phyloP scores from a whole-genome alignment of 1,140 invertebrate species.

The Anthonomus grandis region DNA sequence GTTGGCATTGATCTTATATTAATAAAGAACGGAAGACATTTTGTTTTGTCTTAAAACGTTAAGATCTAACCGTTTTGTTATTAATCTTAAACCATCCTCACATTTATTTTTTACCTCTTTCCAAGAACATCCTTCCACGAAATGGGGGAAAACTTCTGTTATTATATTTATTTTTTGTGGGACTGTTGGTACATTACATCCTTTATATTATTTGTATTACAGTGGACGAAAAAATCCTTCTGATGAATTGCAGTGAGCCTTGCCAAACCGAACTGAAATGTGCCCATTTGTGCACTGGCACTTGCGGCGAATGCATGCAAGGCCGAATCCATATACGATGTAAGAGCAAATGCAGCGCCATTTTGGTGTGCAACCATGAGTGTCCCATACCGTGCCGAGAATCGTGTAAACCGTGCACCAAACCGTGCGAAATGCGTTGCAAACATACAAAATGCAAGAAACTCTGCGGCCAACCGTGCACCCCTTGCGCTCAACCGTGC shows the following conservation, averaged over 20 bases:
- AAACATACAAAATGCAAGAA: constrained; percentile 55
- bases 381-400: constrained; percentile 60
- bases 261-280: constrained; percentile 54
- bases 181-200: too few species aligned
- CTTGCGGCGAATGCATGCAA: constrained; percentile 58
- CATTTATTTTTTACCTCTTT: too few species aligned
- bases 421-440: constrained; percentile 58
- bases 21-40: too few species aligned
- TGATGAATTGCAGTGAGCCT: constrained; percentile 47
- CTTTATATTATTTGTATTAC: constrained; percentile 1
- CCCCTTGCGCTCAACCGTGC: constrained; percentile 49
- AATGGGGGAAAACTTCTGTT: too few species aligned
- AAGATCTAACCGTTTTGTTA: too few species aligned
- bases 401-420: constrained; percentile 61
- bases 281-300: constrained; percentile 58
- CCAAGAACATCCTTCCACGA: too few species aligned
- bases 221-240: constrained; percentile 28
- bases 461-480: constrained; percentile 60
- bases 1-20: too few species aligned
- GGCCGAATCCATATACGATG: constrained; percentile 63
- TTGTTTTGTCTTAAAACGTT: too few species aligned
- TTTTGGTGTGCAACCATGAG: constrained; percentile 63
- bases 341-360: constrained; percentile 55
- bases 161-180: too few species aligned
- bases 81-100: too few species aligned